Conservation (phyloP, 2,113 vertebrate species). For the Melanocharis versteri region DNA sequence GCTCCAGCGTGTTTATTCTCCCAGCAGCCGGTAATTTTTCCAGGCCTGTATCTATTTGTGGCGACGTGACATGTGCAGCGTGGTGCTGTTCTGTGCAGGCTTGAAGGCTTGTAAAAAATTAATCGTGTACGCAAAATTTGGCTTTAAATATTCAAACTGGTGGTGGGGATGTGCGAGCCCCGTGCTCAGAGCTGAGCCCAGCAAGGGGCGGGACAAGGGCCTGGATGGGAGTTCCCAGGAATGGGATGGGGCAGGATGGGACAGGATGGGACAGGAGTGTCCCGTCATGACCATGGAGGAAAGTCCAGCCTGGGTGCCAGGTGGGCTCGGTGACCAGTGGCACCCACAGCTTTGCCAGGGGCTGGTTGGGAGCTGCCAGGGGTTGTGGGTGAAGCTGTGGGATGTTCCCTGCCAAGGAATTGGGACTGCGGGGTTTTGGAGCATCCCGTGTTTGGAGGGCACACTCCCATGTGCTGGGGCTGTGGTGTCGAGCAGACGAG, state of each 20-base stretch:
- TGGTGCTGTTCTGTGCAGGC: constrained; percentile 42
- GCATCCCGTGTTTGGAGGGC: accelerated
- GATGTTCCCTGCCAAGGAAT: not conserved
- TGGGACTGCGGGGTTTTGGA: accelerated
- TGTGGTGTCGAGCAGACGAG: accelerated
- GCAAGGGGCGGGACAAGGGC: not conserved
- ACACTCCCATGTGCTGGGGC: accelerated
- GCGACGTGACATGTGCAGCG: constrained; percentile 38
- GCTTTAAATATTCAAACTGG: constrained; percentile 21
- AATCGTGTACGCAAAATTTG: constrained; percentile 24
- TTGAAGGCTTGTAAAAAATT: constrained; percentile 51
- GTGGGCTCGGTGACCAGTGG: accelerated
- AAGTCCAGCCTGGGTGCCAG: not conserved
- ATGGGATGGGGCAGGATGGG: not conserved
- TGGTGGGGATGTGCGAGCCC: not conserved
- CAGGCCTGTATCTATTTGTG: constrained; percentile 53
- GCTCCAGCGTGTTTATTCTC: constrained; percentile 40
- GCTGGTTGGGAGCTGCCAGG: accelerated
- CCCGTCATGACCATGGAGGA: not conserved
- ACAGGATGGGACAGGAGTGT: not conserved
- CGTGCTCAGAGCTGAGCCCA: not conserved
- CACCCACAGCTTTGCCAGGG: not conserved
- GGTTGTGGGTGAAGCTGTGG: not conserved
- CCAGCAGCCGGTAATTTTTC: constrained; percentile 21
- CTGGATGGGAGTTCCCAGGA: not conserved